Conservation (phyloP, 2,113 vertebrate genomes). For the Geococcyx californianus region DNA sequence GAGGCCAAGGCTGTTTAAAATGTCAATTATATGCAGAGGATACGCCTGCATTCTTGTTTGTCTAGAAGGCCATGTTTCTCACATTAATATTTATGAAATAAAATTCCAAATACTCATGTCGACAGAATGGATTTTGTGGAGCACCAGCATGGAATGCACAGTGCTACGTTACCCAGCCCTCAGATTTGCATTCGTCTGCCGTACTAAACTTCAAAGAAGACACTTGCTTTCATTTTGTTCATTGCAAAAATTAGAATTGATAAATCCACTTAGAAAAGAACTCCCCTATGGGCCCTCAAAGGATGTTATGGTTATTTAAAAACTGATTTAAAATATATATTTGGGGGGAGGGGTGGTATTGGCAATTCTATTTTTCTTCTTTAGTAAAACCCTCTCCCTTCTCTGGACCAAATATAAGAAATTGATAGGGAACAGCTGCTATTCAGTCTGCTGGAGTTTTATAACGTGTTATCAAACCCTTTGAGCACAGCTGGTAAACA, state of each 20-base stretch:
- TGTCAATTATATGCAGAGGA: constrained; percentile 25
- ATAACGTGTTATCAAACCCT: constrained; percentile 71
- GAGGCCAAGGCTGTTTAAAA: not conserved
- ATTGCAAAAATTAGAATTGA: not conserved
- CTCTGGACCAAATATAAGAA: constrained; percentile 31
- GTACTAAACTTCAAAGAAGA: not conserved
- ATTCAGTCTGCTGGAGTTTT: constrained; percentile 51
- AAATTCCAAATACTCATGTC: constrained; percentile 16
- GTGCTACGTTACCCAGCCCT: not conserved
- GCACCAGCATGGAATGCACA: not conserved
- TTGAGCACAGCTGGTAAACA: constrained; percentile 76
- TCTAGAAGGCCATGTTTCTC: constrained; percentile 55
- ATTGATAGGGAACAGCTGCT: constrained; percentile 71
- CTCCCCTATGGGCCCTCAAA: not conserved
- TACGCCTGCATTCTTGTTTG: constrained; percentile 41
- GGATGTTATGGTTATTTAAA: not conserved
- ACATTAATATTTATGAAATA: constrained; percentile 61
- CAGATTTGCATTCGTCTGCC: not conserved
- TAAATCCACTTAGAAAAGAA: not conserved
- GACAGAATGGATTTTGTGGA: not conserved
- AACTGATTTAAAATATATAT: not conserved
- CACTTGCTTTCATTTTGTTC: not conserved
- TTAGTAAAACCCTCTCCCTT: not conserved
- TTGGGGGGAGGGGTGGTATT: not conserved
- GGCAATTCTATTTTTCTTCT: constrained; percentile 2